These are phyloP conservation scores for Burhinus oedicnemus DNA, from an alignment of 2,113 vertebrate species.

Conservation along the genomic window DNA sequence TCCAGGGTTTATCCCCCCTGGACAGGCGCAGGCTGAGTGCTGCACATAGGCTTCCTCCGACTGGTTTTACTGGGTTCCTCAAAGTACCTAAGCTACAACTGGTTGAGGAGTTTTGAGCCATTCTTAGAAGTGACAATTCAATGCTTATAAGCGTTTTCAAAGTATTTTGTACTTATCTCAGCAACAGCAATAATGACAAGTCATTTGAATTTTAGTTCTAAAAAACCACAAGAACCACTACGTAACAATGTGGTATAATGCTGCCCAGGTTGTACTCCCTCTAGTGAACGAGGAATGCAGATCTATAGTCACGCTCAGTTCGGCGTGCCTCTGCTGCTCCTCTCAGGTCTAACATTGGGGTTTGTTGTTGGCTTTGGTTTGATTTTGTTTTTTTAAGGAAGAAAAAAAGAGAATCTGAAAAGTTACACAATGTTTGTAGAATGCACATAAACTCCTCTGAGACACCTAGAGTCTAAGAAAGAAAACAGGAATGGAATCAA, in stretches of 20 bases:
- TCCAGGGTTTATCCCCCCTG: background rate
- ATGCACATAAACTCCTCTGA: background rate
- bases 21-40: too few relatives aligned
- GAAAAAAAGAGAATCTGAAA: background rate
- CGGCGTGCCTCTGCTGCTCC: fast-evolving
- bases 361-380: background rate
- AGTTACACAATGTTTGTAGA: background rate
- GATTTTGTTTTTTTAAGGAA: background rate
- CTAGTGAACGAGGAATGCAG: fast-evolving
- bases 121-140: background rate
- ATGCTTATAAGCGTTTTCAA: background rate
- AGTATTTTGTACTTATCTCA: background rate
- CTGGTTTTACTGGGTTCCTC: background rate
- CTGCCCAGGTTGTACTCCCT: fast-evolving
- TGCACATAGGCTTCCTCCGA: background rate
- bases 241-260: fast-evolving
- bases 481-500: background rate
- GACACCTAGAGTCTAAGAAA: background rate
- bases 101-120: background rate
- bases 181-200: background rate
- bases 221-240: background rate
- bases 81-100: background rate
- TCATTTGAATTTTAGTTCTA: background rate
- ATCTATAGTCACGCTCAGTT: fast-evolving
- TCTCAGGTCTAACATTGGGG: fast-evolving